Evolutionary conservation across 2,888 invertebrate genomes (phyloP).

Genomic region (Microchrysa polita): DNA sequence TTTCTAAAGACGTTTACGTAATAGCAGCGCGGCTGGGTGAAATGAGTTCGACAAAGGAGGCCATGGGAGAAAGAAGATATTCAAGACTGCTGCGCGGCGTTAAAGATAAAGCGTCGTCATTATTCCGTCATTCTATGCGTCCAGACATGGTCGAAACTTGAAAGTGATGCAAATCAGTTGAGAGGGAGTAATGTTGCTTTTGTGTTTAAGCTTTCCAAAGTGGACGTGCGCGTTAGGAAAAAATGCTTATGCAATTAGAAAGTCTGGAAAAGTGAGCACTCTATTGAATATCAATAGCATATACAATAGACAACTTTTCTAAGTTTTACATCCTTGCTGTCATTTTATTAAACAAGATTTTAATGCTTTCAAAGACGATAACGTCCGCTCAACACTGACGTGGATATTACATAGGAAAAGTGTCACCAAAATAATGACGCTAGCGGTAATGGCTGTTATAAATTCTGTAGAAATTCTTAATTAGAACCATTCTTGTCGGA

Average conservation of each 20-base stretch:
- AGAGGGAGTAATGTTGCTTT: too few species aligned
- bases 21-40: neutral
- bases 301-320: too few species aligned
- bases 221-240: too few species aligned
- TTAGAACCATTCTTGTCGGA: constrained; percentile 37
- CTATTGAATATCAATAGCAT: neutral
- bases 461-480: constrained; percentile 41
- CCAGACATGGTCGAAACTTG: neutral
- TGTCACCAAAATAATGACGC: constrained; percentile 38
- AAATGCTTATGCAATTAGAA: too few species aligned
- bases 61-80: neutral
- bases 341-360: neutral
- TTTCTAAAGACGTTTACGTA: constrained; percentile 15
- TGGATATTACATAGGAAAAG: constrained; percentile 27
- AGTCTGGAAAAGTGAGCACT: too few species aligned
- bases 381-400: constrained; percentile 24
- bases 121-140: neutral
- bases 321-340: too few species aligned
- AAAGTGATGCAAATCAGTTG: neutral
- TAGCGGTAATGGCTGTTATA: constrained; percentile 38
- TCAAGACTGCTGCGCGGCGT: neutral
- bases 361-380: constrained; percentile 38
- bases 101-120: constrained; percentile 17
- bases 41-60: neutral
- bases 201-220: too few species aligned